Evolutionary conservation across 1,140 invertebrate species (phyloP).

Genomic region (Plectus sambesii): DNA sequence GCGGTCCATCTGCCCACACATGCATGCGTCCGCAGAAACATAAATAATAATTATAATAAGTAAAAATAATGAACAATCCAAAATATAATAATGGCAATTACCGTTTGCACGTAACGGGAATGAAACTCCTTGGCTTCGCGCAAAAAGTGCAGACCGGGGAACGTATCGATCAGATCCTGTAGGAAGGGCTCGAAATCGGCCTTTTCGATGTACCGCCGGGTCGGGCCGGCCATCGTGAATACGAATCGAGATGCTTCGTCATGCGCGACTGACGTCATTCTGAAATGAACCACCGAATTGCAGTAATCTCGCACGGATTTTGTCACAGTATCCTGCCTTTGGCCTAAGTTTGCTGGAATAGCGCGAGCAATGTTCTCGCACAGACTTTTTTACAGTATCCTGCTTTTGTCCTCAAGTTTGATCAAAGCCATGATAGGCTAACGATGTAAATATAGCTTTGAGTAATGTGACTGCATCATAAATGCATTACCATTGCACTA

Average conservation of each 20-base stretch:
- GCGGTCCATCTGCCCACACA: neutral
- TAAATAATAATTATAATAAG: constrained; percentile 55
- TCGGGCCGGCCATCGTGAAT: constrained; percentile 56
- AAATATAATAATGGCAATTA: constrained; percentile 23
- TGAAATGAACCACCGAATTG: constrained; percentile 1
- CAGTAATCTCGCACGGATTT: neutral
- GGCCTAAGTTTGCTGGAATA: too few relatives aligned
- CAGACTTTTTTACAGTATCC: too few relatives aligned
- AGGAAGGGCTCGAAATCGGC: constrained; percentile 71
- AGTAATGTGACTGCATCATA: constrained; percentile 23
- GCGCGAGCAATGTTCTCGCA: too few relatives aligned
- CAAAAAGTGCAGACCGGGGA: constrained; percentile 89
- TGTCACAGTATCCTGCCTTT: too few relatives aligned
- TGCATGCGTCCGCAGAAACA: constrained; percentile 46
- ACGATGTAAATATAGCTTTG: constrained; percentile 12
- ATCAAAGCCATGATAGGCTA: neutral
- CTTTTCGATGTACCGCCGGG: constrained; percentile 50
- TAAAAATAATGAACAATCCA: neutral
- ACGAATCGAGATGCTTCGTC: constrained; percentile 81
- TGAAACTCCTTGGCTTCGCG: constrained; percentile 96
- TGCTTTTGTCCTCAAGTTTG: too few relatives aligned
- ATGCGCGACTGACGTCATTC: constrained; percentile 52
- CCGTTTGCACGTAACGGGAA: constrained; percentile 71
- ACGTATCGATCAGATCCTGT: constrained; percentile 97
- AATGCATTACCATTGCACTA: neutral